phyloP scores from a whole-genome alignment of 2,113 vertebrate species.

The Lethenteron camtschaticum region DNA sequence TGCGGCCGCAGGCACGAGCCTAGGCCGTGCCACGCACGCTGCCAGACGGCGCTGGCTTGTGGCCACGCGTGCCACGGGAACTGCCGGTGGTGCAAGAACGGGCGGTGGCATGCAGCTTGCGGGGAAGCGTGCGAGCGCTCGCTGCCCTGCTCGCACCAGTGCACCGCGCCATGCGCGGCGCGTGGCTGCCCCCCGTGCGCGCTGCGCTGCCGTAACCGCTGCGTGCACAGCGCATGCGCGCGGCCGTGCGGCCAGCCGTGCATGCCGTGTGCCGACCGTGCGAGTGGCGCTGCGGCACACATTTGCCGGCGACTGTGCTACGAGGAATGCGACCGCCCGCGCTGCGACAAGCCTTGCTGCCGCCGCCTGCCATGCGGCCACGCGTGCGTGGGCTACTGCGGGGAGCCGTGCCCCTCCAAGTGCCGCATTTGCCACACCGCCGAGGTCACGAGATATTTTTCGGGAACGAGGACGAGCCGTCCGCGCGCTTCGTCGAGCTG shows the following conservation, averaged over 20 bases:
- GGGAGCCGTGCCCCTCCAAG: slow-evolving; percentile 56
- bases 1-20: neutral
- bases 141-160: neutral
- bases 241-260: neutral
- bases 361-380: slow-evolving; percentile 31
- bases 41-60: neutral
- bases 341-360: neutral
- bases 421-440: slow-evolving; percentile 44
- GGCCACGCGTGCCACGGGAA: neutral
- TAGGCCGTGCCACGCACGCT: neutral
- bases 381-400: slow-evolving; percentile 55
- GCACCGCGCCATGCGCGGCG: neutral
- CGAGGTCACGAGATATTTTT: slow-evolving; percentile 68
- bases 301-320: neutral
- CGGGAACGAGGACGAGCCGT: slow-evolving; percentile 50
- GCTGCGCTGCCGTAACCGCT: neutral
- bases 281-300: slow-evolving; percentile 6
- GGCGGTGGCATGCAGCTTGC: neutral
- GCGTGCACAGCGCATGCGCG: neutral
- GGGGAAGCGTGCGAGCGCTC: neutral
- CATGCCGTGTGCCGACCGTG: neutral
- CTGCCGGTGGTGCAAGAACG: neutral
- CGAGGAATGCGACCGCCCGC: slow-evolving; percentile 3
- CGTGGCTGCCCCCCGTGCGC: neutral
- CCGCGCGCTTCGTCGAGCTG: slow-evolving; percentile 46